These are phyloP conservation scores for Caenorhabditis japonica DNA, from an alignment of 2,888 invertebrate genomes.

Conservation along the genomic window DNA sequence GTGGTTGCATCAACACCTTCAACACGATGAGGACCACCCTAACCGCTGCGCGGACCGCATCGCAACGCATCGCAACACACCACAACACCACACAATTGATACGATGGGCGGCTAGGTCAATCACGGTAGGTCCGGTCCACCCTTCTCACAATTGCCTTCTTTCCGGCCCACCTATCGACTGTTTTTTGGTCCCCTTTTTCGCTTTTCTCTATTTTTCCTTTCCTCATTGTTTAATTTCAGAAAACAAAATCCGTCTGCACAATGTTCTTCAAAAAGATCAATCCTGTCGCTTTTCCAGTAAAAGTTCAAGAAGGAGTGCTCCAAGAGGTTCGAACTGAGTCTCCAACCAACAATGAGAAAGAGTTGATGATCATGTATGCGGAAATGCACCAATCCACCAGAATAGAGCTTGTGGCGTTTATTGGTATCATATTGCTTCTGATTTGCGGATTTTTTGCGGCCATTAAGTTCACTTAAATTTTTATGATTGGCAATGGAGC, in stretches of 20 bases:
- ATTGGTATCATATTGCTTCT: neutral
- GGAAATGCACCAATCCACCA: neutral
- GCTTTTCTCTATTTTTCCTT: neutral
- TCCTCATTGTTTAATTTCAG: neutral
- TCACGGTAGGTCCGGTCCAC: no score
- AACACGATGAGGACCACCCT: no score
- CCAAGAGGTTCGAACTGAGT: neutral
- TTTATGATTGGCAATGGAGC: no score
- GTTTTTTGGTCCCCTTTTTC: neutral
- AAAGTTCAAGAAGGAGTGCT: neutral
- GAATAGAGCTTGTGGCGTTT: neutral
- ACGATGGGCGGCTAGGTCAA: no score
- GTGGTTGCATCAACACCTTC: no score
- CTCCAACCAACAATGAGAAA: neutral
- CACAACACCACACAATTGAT: no score
- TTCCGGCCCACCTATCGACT: neutral
- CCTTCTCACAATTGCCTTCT: neutral
- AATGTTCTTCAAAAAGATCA: neutral
- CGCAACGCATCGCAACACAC: no score
- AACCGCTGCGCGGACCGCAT: no score
- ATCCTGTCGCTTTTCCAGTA: neutral
- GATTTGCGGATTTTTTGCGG: constrained; percentile 11
- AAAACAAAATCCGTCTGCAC: no score
- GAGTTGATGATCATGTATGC: constrained; percentile 7
- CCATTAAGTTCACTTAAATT: constrained; percentile 4